phyloP scores from a whole-genome alignment of 2,797 vertebrate genomes.

The Saxicola maurus region DNA sequence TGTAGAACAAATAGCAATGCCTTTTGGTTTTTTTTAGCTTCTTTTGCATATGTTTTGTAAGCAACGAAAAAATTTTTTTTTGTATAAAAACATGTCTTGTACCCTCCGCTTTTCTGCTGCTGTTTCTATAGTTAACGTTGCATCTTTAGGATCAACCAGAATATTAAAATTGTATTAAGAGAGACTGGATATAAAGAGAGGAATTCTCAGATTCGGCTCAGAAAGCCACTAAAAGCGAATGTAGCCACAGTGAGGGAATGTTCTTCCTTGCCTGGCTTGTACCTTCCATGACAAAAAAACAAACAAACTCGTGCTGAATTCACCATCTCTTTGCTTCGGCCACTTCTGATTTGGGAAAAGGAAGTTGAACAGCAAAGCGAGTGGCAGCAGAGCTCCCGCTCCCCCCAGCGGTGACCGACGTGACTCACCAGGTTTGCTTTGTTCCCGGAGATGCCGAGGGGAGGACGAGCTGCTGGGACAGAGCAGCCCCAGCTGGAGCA shows the following conservation, averaged over 20 bases:
- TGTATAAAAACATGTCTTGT: slow-evolving; percentile 70
- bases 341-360: slow-evolving; percentile 18
- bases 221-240: slow-evolving; percentile 32
- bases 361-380: not conserved
- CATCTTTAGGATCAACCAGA: slow-evolving; percentile 67
- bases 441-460: not conserved
- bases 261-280: slow-evolving; percentile 23
- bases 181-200: slow-evolving; percentile 65
- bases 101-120: slow-evolving; percentile 73
- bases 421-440: not conserved
- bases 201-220: slow-evolving; percentile 25
- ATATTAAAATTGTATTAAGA: slow-evolving; percentile 70
- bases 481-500: not conserved
- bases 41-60: slow-evolving; percentile 79
- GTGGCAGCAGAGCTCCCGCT: not conserved
- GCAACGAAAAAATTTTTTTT: slow-evolving; percentile 65
- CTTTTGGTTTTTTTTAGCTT: slow-evolving; percentile 68
- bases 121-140: slow-evolving; percentile 70
- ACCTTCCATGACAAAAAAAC: slow-evolving; percentile 28
- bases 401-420: not conserved
- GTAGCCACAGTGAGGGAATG: slow-evolving; percentile 21
- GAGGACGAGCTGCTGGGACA: not conserved
- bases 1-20: slow-evolving; percentile 73
- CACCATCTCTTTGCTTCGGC: slow-evolving; percentile 43
- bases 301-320: slow-evolving; percentile 26